Evolutionary conservation across 2,797 vertebrate species (phyloP), one percentile per base, ranked within the genome.

Genomic region (Chrosomus eos): DNA sequence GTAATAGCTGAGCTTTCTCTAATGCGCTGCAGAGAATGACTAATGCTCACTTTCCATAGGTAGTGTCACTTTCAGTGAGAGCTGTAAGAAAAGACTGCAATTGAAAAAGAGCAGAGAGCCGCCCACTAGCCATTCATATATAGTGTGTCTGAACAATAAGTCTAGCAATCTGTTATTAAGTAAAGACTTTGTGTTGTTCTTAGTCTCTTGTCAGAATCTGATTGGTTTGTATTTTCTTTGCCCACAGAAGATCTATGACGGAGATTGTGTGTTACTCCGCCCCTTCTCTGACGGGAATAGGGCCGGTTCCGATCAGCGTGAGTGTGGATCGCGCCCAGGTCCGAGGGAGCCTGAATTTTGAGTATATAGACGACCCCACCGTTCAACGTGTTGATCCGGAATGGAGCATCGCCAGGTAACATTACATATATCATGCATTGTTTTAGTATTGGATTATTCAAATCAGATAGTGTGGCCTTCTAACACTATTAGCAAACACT

Each of bases 351-450:
- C 90, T 99, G 89, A 93, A 93, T 48, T 99, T 99, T 0, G 97
- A 99, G 86, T 99, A 99, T 94, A 99, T 99, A 1, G 97, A 99
- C 0, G 98, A 99, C 86, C 98, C 98, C 0, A 98, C 96, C 0
- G 97, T 99, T 31, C 96, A 96, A 88, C 97, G 97, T 85, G 96
- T 99, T 0, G 98, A 99, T 13, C 98, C 98, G 0, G 97, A 99
- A 88, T 99, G 98, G 98, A 99, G 97, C 94, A 99, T 99, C 2
- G 95, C 97, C 85, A 99, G 98, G 98, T 99, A 91, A 88, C n/a
- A 2, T 3, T 40, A 18, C 13, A 64, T 18, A 64, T 43, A 18
- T 62, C 23, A 26, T 6, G 13, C 11, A 43, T 8, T 74, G 67
- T 53, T 70, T 40, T 21, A 62, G 16, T 28, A 28, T 40, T 62